Percentiles rank a stretch among this genome's conserved stretches.
phyloP scores from a whole-genome alignment of 2,888 invertebrate species.

The Nebria salina region DNA sequence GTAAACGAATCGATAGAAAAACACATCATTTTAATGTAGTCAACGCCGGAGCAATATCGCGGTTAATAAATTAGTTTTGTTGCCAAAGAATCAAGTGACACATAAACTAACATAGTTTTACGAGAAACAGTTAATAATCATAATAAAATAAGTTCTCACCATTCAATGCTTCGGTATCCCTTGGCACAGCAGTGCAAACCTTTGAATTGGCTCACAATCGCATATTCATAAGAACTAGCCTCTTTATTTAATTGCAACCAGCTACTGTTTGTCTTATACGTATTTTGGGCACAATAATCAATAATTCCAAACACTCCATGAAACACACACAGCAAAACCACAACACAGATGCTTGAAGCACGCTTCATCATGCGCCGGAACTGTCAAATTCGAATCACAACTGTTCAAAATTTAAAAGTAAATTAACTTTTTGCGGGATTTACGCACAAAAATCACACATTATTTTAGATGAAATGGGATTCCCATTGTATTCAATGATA shows the following conservation, averaged over 20 bases:
- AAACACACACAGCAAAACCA: conserved; percentile 49
- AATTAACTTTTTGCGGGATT: conserved; percentile 10
- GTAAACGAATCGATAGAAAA: neutral
- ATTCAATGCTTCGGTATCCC: conserved; percentile 81
- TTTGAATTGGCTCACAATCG: conserved; percentile 75
- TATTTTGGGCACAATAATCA: conserved; percentile 71
- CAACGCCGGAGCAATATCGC: too few species aligned
- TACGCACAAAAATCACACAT: neutral
- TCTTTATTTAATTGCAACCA: conserved; percentile 80
- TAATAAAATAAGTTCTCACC: conserved; percentile 65
- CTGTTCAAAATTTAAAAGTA: neutral
- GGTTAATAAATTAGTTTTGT: too few species aligned
- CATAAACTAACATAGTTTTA: too few species aligned
- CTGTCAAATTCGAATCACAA: conserved; percentile 2
- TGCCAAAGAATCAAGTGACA: too few species aligned
- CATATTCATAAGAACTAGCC: conserved; percentile 73
- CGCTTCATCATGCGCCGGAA: neutral
- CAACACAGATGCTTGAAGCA: conserved; percentile 52
- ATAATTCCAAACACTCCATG: conserved; percentile 59
- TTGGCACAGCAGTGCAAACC: conserved; percentile 81
- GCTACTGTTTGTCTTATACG: conserved; percentile 67
- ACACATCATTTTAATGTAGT: too few species aligned
- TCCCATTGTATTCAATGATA: conserved; percentile 6
- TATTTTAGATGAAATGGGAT: neutral
- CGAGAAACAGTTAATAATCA: too few species aligned